phyloP scores from a whole-genome alignment of 2,888 invertebrate species.

The Plagodis pulveraria region DNA sequence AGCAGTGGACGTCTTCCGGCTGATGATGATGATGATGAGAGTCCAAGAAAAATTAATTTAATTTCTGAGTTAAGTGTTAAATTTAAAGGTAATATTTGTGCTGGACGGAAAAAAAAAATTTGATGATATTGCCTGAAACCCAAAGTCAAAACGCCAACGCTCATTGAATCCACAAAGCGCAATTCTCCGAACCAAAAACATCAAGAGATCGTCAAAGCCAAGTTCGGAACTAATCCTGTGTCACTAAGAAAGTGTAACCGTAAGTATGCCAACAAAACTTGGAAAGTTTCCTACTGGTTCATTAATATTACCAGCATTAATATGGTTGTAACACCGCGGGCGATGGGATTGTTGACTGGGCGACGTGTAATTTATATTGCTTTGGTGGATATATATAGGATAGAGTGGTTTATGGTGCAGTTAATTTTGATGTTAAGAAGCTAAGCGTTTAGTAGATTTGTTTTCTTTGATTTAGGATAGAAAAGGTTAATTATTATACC shows the following conservation, averaged over 20 bases:
- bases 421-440: background rate
- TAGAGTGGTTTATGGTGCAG: background rate
- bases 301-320: slow-evolving; percentile 48
- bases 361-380: slow-evolving; percentile 23
- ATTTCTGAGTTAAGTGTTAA: no score
- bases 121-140: no score
- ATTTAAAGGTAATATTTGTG: no score
- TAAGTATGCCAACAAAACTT: slow-evolving; percentile 51
- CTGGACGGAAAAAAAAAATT: no score
- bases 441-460: background rate
- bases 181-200: slow-evolving; percentile 6
- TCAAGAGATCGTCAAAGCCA: slow-evolving; percentile 5
- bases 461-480: no score
- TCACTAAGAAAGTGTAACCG: slow-evolving; percentile 46
- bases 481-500: no score
- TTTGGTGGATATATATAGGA: slow-evolving; percentile 18
- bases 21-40: no score
- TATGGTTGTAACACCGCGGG: slow-evolving; percentile 39
- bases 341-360: slow-evolving; percentile 33
- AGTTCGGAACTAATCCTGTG: slow-evolving; percentile 42
- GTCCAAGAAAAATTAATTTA: no score
- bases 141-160: no score
- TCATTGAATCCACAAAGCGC: no score
- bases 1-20: no score
- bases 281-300: slow-evolving; percentile 38